phyloP scores from a whole-genome alignment of 2,113 vertebrate genomes.

The Nymphicus hollandicus region DNA sequence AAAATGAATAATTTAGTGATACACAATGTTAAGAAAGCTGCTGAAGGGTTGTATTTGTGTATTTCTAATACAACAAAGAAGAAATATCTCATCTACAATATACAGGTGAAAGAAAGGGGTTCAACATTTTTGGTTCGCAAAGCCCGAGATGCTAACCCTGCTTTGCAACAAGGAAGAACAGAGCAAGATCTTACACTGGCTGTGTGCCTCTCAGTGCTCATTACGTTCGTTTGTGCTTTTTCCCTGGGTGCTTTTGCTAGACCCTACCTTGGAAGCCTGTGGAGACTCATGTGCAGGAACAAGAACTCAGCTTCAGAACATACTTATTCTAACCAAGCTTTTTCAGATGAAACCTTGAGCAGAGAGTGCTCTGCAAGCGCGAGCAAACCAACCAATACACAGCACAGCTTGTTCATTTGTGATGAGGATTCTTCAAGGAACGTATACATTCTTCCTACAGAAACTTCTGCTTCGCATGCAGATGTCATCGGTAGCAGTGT shows the following conservation, averaged over 20 bases:
- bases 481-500: not conserved
- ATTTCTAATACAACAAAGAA: conserved; percentile 39
- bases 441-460: not conserved
- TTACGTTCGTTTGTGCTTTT: conserved; percentile 87
- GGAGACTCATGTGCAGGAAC: conserved; percentile 43
- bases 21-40: conserved; percentile 32
- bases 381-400: not conserved
- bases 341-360: conserved; percentile 32
- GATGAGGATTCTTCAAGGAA: not conserved
- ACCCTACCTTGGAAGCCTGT: conserved; percentile 78
- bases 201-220: conserved; percentile 82
- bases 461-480: not conserved
- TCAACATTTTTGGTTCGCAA: not conserved
- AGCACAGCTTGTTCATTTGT: fast-evolving
- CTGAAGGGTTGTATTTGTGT: conserved; percentile 68
- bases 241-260: conserved; percentile 81
- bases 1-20: conserved; percentile 53
- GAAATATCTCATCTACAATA: conserved; percentile 48
- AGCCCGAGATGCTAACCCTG: not conserved
- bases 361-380: not conserved
- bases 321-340: conserved; percentile 77
- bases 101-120: conserved; percentile 55
- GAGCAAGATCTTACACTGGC: conserved; percentile 73
- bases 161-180: not conserved
- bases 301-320: not conserved